Base-by-base conservation (phyloP, 2,888 invertebrate species). In the Sussaba pulchella region DNA sequence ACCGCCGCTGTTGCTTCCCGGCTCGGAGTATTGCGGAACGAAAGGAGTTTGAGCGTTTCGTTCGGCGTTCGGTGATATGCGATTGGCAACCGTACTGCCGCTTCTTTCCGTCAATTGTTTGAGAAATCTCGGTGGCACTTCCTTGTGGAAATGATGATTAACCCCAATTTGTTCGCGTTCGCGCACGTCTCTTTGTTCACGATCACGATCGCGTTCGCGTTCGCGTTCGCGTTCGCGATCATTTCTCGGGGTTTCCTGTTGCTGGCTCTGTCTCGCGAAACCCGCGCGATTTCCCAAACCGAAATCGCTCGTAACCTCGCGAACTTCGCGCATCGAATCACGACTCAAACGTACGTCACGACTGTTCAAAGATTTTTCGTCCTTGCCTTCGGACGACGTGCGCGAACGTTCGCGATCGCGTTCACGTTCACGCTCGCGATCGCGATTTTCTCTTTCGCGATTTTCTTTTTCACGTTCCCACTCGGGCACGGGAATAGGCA, bases 111-210 rank as follows among this genome's bases (percentile, higher is more conserved):
- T 83, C 94, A 94, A 96, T 87, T 97, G 96, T 87, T 96, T 96
- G 87, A 96, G 95, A 92, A 97, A 97, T 77, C 98, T 94, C 14
- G 98, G 98, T 70, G 98, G 98, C 88, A 98, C 94, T 92, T 97
- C 96, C 66, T 94, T 95, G 92, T 97, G 96, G 92, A 96, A 97
- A 36, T 36, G 57, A 36, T 96, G 94, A 6, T 96, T 95, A 90
- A 96, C 96, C 31, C 94, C 94, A 1, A 94, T 93, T 43, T 92
- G 93, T 85, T 94, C 95, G 67, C 93, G 92, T 85, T 94, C 94
- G 70, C 94, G 93, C 47, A 87, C 88, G 9, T 88, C 86, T 26
- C 86, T 79, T 45, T 81, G 71, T 88, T 85, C 82, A 41, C 92
- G 91, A 63, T 93, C 93, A 82, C 91, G 89, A 3, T 89, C 87